Evolutionary conservation across 2,888 invertebrate species (phyloP).

Genomic region (Zygaena filipendulae): DNA sequence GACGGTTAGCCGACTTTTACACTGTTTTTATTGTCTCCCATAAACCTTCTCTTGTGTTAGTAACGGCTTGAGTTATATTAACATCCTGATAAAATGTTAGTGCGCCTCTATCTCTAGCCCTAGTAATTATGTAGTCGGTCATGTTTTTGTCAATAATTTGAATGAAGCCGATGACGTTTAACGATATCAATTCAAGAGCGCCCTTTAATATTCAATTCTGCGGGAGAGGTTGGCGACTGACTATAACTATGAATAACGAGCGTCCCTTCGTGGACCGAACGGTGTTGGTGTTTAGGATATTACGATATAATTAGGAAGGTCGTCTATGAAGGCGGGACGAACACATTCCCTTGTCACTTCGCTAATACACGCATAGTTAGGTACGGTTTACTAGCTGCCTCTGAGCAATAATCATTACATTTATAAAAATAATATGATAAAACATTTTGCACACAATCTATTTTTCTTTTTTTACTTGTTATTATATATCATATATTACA

Average conservation of each 20-base stretch:
- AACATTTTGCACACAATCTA: no score
- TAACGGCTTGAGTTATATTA: conserved; percentile 57
- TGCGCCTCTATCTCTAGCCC: conserved; percentile 17
- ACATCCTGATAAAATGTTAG: conserved; percentile 39
- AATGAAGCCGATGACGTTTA: conserved; percentile 39
- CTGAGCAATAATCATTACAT: no score
- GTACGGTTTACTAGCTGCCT: no score
- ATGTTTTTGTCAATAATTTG: conserved; percentile 57
- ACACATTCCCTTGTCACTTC: no score
- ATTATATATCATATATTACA: no score
- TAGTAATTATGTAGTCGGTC: conserved; percentile 31
- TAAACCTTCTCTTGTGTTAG: conserved; percentile 50
- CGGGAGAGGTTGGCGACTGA: conserved; percentile 35
- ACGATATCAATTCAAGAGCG: conserved; percentile 39
- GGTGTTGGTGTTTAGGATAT: conserved; percentile 36
- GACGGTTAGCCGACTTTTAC: conserved; percentile 59
- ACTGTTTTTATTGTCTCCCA: conserved; percentile 59
- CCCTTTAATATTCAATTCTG: conserved; percentile 53
- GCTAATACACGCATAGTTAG: no score
- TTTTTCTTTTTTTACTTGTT: no score
- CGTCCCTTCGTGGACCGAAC: conserved; percentile 36
- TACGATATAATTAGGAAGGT: no score
- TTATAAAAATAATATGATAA: no score
- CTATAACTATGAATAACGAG: conserved; percentile 47
- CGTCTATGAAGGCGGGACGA: no score